Evolutionary conservation across 1,140 invertebrate species (phyloP), one percentile per base, ranked within the genome.

Genomic region (Acromyrmex charruanus): DNA sequence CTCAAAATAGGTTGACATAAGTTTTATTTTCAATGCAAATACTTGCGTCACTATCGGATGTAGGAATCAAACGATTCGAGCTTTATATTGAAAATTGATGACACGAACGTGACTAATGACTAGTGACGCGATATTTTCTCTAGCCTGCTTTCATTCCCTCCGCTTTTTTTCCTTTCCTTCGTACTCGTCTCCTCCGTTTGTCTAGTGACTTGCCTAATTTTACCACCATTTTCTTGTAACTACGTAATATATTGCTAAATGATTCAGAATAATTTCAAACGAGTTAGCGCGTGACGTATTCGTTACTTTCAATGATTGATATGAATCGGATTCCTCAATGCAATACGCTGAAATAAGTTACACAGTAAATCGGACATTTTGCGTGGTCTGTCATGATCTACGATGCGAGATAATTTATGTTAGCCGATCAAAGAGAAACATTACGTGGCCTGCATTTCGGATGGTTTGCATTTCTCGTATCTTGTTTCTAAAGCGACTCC

Each of bases 41-140:
- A 14, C 25, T 28, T 44, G n/a, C 25, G 49, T 81, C 69, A 21
- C 12, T 49, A 49, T 74, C 18, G 12, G n/a, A 61, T 31, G 18
- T 51, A 49, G 25, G 28, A 59, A 61, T 77, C 44, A 44, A 51
- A 69, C 35, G 31, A 53, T 35, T 84, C 5, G 21, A 66, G 59
- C 35, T 82, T 86, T 68, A 86, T 71, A 61, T 82, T 35, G 55
- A 72, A 85, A 85, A 84, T 86, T 85, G 77, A 91, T 66, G 87
- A 58, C 75, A 44, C 72, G 77, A 79, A 90, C 90, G 89, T 91
- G 89, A 90, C 89, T 87, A 88, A 88, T 59, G 66, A 90, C 68
- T 61, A 35, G 55, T 25, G 39, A 79, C 25, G 69, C 39, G 44
- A 61, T 59, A 79, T 82, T 84, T 81, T 69, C 61, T 61, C 39